These are phyloP conservation scores for Diaperis boleti DNA, from an alignment of 2,888 invertebrate species.

Conservation along the genomic window DNA sequence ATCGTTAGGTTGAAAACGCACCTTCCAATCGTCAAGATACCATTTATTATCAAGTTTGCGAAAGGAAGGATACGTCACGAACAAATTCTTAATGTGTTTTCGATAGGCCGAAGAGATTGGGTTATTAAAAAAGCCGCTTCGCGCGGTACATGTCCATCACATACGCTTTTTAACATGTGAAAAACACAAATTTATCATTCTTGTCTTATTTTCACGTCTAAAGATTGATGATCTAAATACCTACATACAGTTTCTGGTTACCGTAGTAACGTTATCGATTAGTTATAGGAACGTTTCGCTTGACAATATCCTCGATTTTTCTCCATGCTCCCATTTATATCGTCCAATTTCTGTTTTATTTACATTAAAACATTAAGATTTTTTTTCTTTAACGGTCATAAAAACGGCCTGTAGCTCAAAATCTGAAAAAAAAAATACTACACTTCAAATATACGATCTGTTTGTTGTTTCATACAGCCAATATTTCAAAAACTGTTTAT, in stretches of 20 bases:
- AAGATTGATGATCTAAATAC: conserved; percentile 39
- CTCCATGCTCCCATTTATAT: conserved; percentile 21
- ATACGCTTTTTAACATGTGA: conserved; percentile 9
- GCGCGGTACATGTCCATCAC: neutral
- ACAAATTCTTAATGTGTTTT: conserved; percentile 11
- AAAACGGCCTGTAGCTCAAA: too few relatives aligned
- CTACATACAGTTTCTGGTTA: conserved; percentile 49
- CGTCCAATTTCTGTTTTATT: conserved; percentile 13
- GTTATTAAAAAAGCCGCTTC: neutral
- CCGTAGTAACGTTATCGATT: conserved; percentile 53
- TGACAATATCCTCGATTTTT: conserved; percentile 31
- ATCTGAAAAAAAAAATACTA: too few relatives aligned
- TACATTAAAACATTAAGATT: too few relatives aligned
- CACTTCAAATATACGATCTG: too few relatives aligned
- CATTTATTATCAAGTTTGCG: conserved; percentile 11
- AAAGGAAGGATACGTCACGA: neutral
- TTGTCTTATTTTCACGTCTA: conserved; percentile 36
- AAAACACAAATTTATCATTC: conserved; percentile 16
- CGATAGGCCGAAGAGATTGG: neutral
- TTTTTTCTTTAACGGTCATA: too few relatives aligned
- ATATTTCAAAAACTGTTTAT: too few relatives aligned
- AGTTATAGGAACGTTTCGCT: conserved; percentile 45
- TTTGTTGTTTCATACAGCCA: too few relatives aligned
- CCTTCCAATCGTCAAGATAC: conserved; percentile 6
- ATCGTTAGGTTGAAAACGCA: conserved; percentile 16